Evolutionary conservation across 2,113 vertebrate species (phyloP).

Genomic region (Diphyllodes magnificus): DNA sequence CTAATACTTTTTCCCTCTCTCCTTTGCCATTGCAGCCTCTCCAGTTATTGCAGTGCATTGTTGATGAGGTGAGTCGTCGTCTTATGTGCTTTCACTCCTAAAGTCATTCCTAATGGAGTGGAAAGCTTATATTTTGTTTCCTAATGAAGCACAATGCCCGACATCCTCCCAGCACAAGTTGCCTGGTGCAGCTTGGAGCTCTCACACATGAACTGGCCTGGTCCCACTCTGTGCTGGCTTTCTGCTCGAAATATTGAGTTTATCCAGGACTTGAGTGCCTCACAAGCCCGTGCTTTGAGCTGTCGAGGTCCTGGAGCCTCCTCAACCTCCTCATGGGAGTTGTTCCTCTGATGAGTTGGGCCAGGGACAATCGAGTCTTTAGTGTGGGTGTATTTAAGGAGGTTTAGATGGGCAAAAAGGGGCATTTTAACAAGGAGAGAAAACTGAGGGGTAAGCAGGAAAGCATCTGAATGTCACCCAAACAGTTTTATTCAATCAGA

Average conservation of each 20-base stretch:
- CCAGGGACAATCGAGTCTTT: background rate
- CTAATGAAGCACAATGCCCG: constrained; percentile 98
- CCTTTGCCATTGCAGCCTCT: constrained; percentile 85
- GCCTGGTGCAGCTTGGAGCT: constrained; percentile 68
- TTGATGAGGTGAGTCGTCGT: constrained; percentile 99
- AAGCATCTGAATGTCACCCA: background rate
- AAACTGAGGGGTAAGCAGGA: background rate
- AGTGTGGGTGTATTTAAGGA: accelerated
- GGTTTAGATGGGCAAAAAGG: background rate
- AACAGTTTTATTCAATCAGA: background rate
- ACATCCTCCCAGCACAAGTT: constrained; percentile 84
- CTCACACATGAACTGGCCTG: constrained; percentile 54
- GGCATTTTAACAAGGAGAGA: background rate
- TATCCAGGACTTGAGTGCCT: background rate
- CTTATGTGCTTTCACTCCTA: constrained; percentile 99
- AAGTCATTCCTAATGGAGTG: constrained; percentile 99
- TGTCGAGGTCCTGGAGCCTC: background rate
- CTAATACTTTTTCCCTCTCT: constrained; percentile 87
- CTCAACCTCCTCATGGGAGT: background rate
- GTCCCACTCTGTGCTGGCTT: constrained; percentile 40
- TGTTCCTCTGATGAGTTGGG: constrained; percentile 9
- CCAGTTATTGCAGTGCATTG: constrained; percentile 99
- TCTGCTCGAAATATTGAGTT: background rate
- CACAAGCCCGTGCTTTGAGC: background rate
- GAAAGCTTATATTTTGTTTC: constrained; percentile 99